Evolutionary conservation across 2,797 vertebrate genomes (phyloP), one percentile per base, ranked within the genome.

Genomic region (Trachurus trachurus): DNA sequence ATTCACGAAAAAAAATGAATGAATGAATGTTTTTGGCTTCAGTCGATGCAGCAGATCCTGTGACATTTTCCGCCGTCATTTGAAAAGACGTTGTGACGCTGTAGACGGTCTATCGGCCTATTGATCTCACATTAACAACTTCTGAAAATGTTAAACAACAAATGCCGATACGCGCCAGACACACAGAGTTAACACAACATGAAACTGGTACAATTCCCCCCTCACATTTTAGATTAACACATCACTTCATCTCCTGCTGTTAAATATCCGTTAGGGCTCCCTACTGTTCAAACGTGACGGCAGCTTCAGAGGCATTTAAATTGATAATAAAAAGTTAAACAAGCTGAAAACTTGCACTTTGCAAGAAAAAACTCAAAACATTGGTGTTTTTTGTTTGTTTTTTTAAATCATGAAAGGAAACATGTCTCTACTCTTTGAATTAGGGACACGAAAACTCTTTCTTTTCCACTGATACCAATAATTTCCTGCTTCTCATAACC

Each of bases 21-120:
- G 26, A 26, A 26, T 26, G 26, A 26, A 26, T 26, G 26, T 26
- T 42, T 3, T 7, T 50, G 52, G 66, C 59, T 45, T 85, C 66
- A 60, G 66, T 77, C 52, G 47, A 57, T 10, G 0, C 19, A 47
- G 15, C 31, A n/a, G 44, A 7, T 45, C 31, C 57, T 37, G 50
- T 74, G 76, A 80, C 80, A 85, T 81, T 78, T 88, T 22, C 42
- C 26, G 31, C 12, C 34, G 31, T 59, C 21, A 52, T 53, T 26
- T 52, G 7, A 76, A 59, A 26, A 60, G 19, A 16, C 1, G 3
- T 31, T 76, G 67, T 37, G 11, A 62, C 17, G 7, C 31, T 5
- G 8, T 15, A 58, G 42, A 65, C 13, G 21, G 50, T 49, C 9
- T 11, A 22, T 34, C 3, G 1, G 53, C 53, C 37, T 40, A 39